Conservation (phyloP, 2,888 invertebrate genomes). For the Ashinkailepas kermadecensis region DNA sequence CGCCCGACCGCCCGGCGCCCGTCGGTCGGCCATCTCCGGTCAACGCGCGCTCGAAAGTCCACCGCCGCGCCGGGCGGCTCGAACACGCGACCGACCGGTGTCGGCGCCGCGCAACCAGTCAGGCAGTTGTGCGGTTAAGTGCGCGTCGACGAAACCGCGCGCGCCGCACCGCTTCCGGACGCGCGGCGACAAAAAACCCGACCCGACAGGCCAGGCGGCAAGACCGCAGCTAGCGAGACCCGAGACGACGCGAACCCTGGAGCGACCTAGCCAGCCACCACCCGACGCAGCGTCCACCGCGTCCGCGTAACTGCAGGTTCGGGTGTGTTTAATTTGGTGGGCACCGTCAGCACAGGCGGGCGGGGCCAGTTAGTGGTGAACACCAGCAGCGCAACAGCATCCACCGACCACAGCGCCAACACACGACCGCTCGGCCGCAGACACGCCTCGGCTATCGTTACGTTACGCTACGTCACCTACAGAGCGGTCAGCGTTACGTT, state of each 20-base stretch:
- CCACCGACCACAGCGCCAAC: too few relatives aligned
- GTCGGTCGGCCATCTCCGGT: not conserved
- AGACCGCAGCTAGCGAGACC: not conserved
- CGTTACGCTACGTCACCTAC: not conserved
- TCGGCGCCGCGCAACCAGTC: not conserved
- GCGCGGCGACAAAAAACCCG: not conserved
- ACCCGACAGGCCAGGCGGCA: too few relatives aligned
- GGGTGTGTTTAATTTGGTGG: not conserved
- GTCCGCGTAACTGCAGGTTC: not conserved
- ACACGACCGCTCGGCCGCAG: not conserved
- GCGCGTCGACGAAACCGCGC: not conserved
- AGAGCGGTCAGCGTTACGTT: constrained; percentile 7
- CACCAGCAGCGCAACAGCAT: not conserved
- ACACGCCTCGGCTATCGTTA: not conserved
- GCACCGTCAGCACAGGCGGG: too few relatives aligned
- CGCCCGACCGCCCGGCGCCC: not conserved
- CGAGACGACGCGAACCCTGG: not conserved
- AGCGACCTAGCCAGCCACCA: not conserved
- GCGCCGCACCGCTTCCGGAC: not conserved
- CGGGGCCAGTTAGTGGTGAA: not conserved
- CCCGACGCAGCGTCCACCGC: not conserved
- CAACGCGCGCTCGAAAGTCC: not conserved
- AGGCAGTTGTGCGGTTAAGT: too few relatives aligned
- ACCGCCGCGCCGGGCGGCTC: not conserved
- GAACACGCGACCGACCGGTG: not conserved